Evolutionary conservation across 2,888 invertebrate genomes (phyloP), one percentile per base, ranked within the genome.

Genomic region (Gnatocerus cornutus): DNA sequence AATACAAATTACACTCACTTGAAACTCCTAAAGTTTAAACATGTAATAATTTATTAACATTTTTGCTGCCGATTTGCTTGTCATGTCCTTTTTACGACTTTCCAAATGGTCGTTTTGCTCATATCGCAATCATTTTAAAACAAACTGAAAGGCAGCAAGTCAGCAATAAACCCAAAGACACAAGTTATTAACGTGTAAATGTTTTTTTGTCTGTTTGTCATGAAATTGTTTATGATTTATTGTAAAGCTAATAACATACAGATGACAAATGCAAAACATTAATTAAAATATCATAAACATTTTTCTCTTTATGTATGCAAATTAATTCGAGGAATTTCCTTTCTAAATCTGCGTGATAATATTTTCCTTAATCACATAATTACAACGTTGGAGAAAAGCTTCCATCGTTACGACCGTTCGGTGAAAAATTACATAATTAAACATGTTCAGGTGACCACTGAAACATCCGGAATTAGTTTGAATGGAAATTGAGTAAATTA

Each of bases 361-460:
- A 55, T 64, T 64, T 55, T 46, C 45, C 21, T 55, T 64, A 64
- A 64, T 53, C 53, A 64, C 64, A 53, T 64, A 64, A 64, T 64
- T 33, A 64, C 55, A 64, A 9, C 39, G 37, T 39, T 43, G 21
- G 21, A 48, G 48, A 10, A 48, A 48, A 48, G 48, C 48, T n/a
- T 21, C 48, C 1, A 14, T 16, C 50, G 30, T 29, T 50, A 13
- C 16, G 10, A 29, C 48, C 48, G 7, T 16, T 16, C 27, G 43
- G 10, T 43, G 56, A 56, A 56, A 56, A 56, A 56, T 56, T 43
- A 43, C 56, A 56, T 56, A 56, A 56, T 55, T 56, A 56, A 41
- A 27, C 43, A 13, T 55, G 56, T 16, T 43, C 27, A 56, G 56
- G 41, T 43, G 43, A 8, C 46, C 21, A 8, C 43, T 56, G 43